Conservation (phyloP, 2,113 vertebrate genomes). For the Salvelinus alpinus region DNA sequence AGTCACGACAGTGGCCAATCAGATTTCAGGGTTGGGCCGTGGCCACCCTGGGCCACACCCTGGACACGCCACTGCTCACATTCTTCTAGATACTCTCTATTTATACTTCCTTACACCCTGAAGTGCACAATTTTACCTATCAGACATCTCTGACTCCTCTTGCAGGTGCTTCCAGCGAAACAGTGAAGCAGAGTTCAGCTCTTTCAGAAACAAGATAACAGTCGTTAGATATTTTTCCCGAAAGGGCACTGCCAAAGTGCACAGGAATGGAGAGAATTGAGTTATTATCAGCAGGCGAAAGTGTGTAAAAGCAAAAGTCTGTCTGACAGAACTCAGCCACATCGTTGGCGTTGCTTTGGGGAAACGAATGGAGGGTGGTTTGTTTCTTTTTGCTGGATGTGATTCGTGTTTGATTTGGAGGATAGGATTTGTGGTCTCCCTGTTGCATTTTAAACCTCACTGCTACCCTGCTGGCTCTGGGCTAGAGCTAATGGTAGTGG, state of each 20-base stretch:
- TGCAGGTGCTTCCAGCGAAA: neutral
- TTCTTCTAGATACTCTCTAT: neutral
- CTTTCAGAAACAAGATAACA: neutral
- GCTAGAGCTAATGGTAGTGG: neutral
- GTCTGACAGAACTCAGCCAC: neutral
- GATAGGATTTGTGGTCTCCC: neutral
- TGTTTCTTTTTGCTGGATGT: neutral
- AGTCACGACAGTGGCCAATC: no score
- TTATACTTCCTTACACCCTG: neutral
- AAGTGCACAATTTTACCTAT: neutral
- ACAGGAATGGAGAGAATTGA: slow-evolving; percentile 16
- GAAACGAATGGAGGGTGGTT: neutral
- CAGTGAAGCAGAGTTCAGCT: neutral
- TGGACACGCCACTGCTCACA: no score
- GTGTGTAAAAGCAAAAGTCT: neutral
- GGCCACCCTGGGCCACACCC: no score
- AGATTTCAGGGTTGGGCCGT: no score
- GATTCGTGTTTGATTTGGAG: slow-evolving; percentile 1
- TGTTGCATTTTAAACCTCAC: neutral
- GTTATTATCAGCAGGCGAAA: neutral
- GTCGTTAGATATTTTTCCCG: neutral
- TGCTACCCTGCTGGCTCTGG: neutral
- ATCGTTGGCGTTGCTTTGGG: neutral
- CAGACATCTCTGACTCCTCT: slow-evolving; percentile 13
- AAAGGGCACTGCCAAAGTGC: neutral